Evolutionary conservation across 2,113 vertebrate species (phyloP).

Genomic region (Opisthocomus hoazin): DNA sequence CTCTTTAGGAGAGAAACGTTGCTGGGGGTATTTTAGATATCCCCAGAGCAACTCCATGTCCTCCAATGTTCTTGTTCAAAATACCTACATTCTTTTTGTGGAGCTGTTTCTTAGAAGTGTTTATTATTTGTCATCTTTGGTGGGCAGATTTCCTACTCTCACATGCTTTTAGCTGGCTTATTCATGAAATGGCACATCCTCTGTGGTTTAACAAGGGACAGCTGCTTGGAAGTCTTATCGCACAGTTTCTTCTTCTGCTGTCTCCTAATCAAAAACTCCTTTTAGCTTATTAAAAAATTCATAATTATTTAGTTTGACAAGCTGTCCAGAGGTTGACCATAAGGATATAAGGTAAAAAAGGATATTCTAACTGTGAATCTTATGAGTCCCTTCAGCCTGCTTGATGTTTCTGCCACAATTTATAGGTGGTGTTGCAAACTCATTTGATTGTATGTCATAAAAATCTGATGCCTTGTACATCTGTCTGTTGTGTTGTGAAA

Average conservation of each 20-base stretch:
- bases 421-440: background rate
- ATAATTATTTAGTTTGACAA: background rate
- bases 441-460: background rate
- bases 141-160: background rate
- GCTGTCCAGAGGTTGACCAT: background rate
- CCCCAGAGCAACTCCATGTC: background rate
- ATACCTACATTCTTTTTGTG: background rate
- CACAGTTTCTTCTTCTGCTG: background rate
- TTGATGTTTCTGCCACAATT: background rate
- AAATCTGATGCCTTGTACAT: background rate
- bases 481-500: background rate
- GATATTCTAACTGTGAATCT: background rate
- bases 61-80: background rate
- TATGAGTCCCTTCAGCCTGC: background rate
- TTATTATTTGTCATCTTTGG: background rate
- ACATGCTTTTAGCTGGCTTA: background rate
- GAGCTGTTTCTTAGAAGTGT: background rate
- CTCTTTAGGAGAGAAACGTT: background rate
- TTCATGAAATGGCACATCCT: background rate
- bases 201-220: background rate
- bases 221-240: background rate
- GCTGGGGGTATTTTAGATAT: background rate
- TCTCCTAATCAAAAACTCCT: background rate
- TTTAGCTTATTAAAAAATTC: background rate
- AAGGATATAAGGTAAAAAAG: background rate